Conservation (phyloP, 1,140 invertebrate species). For the Cydia amplana region DNA sequence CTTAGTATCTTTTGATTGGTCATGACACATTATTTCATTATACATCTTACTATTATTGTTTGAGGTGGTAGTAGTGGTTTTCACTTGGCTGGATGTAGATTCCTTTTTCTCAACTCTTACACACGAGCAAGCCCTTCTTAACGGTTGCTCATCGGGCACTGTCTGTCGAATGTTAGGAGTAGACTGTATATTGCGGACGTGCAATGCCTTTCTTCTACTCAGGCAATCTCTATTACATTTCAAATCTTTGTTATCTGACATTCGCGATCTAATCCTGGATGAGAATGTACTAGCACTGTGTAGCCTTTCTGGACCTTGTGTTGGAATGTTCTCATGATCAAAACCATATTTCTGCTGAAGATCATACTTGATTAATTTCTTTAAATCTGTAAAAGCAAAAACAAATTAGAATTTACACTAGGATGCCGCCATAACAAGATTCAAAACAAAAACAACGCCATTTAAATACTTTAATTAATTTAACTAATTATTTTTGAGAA, state of each 20-base stretch:
- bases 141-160: conserved; percentile 41
- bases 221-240: conserved; percentile 57
- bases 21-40: background rate
- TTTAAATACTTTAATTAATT: too few relatives aligned
- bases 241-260: conserved; percentile 38
- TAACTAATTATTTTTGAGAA: too few relatives aligned
- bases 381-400: conserved; percentile 76
- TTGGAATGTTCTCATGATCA: conserved; percentile 43
- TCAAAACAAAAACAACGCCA: too few relatives aligned
- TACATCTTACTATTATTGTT: conserved; percentile 68
- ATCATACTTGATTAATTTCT: conserved; percentile 81
- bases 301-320: conserved; percentile 67
- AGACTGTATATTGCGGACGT: conserved; percentile 54
- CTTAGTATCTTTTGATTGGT: background rate
- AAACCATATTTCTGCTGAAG: conserved; percentile 56
- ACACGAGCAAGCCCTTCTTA: conserved; percentile 62
- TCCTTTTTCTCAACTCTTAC: conserved; percentile 53
- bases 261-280: conserved; percentile 67
- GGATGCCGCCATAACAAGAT: too few relatives aligned
- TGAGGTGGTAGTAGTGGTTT: conserved; percentile 43
- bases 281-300: conserved; percentile 75
- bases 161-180: conserved; percentile 55
- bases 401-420: background rate
- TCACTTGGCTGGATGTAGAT: conserved; percentile 45
- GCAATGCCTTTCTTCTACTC: conserved; percentile 40